phyloP scores from a whole-genome alignment of 2,113 vertebrate genomes.

The Perognathus longimembris region DNA sequence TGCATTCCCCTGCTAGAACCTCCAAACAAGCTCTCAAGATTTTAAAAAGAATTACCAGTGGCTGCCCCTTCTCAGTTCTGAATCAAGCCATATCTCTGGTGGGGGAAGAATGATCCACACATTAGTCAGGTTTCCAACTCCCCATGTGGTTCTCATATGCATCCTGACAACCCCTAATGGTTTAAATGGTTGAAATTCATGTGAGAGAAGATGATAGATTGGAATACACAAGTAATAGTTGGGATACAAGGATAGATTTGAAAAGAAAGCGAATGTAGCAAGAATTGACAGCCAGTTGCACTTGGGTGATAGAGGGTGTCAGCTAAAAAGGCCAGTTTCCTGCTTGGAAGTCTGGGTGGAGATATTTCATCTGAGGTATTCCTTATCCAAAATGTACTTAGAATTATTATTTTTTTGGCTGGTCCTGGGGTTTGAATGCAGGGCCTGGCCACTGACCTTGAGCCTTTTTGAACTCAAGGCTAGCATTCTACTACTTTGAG shows the following conservation, averaged over 20 bases:
- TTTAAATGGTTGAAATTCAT: not conserved
- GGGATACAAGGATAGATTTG: not conserved
- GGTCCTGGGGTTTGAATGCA: too few relatives aligned
- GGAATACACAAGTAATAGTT: not conserved
- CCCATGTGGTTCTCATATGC: not conserved
- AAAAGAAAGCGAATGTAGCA: not conserved
- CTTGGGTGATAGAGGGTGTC: too few relatives aligned
- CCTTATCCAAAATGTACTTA: not conserved
- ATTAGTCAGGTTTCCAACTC: not conserved
- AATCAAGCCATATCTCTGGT: not conserved
- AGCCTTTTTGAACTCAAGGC: too few relatives aligned
- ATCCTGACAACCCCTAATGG: not conserved
- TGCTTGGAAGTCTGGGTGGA: not conserved
- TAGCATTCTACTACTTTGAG: too few relatives aligned
- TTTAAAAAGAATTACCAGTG: not conserved
- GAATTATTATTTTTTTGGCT: too few relatives aligned
- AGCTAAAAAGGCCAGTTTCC: not conserved
- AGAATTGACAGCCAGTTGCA: not conserved
- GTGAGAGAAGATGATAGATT: not conserved
- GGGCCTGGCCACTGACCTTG: too few relatives aligned
- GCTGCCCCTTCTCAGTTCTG: not conserved
- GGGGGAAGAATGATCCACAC: not conserved
- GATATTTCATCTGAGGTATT: too few relatives aligned
- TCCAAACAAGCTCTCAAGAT: too few relatives aligned
- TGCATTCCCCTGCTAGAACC: too few relatives aligned